These are phyloP conservation scores for Psammodynastes pulverulentus DNA, from an alignment of 2,113 vertebrate genomes.

Conservation along the genomic window DNA sequence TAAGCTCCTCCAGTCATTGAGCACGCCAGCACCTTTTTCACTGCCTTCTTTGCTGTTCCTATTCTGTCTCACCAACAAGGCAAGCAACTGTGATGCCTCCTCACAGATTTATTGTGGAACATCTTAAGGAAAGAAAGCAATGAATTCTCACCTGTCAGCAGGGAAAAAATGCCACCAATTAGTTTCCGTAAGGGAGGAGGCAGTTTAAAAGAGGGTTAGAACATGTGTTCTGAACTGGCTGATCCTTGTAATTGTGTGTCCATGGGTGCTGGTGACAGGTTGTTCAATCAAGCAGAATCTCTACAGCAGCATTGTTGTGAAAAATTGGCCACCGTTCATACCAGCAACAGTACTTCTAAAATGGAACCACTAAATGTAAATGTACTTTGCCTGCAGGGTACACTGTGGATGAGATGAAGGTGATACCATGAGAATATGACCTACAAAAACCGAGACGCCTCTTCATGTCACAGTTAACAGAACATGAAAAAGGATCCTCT, in stretches of 20 bases:
- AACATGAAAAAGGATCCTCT: not conserved
- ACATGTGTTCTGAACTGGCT: not conserved
- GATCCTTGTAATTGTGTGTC: not conserved
- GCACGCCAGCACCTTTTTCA: not conserved
- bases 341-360: not conserved
- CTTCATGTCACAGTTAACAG: not conserved
- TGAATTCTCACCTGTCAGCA: not conserved
- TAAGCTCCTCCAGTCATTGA: not conserved
- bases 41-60: not conserved
- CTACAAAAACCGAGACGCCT: not conserved
- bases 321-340: not conserved
- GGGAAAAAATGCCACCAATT: not conserved
- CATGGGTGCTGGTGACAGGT: not conserved
- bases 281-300: not conserved
- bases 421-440: not conserved
- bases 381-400: not conserved
- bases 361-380: not conserved
- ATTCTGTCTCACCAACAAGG: not conserved
- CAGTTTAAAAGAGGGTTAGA: not conserved
- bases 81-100: not conserved
- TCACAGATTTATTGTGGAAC: not conserved
- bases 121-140: not conserved
- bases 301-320: not conserved
- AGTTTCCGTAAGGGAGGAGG: not conserved
- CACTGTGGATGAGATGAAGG: not conserved